Percentiles rank a stretch among this genome's conserved stretches.
These are phyloP conservation scores for Dendrocopos noguchii DNA, from an alignment of 2,113 vertebrate species.

Conservation along the genomic window DNA sequence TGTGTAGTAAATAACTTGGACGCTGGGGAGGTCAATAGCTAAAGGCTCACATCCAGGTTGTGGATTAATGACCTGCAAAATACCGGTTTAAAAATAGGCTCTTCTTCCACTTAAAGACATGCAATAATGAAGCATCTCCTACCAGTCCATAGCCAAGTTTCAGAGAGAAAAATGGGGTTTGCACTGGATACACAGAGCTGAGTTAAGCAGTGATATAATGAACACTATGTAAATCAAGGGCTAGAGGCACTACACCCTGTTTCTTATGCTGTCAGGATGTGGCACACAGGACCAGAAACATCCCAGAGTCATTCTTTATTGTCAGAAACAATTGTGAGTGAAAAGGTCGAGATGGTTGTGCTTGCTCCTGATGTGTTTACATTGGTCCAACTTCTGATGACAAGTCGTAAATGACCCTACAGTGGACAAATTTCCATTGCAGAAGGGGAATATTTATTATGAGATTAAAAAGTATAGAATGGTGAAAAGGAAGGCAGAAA, in stretches of 20 bases:
- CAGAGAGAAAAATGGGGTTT: constrained; percentile 53
- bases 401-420: background rate
- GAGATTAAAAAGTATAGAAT: constrained; percentile 16
- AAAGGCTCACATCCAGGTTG: constrained; percentile 48
- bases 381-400: background rate
- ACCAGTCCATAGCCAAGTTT: constrained; percentile 30
- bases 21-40: constrained; percentile 52
- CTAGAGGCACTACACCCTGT: background rate
- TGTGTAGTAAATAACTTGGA: constrained; percentile 57
- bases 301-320: background rate
- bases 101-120: constrained; percentile 16
- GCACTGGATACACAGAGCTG: constrained; percentile 1
- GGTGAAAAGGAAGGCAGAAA: constrained; percentile 26
- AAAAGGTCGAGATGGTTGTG: background rate
- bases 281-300: background rate
- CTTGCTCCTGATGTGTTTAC: background rate
- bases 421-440: background rate
- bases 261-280: background rate
- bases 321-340: background rate
- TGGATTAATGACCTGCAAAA: constrained; percentile 72
- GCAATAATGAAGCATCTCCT: constrained; percentile 60
- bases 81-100: constrained; percentile 42
- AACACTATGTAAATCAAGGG: constrained; percentile 59
- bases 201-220: constrained; percentile 46
- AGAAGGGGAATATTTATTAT: constrained; percentile 23